These are phyloP conservation scores for Caenorhabditis becei DNA, from an alignment of 2,888 invertebrate species.

Conservation along the genomic window DNA sequence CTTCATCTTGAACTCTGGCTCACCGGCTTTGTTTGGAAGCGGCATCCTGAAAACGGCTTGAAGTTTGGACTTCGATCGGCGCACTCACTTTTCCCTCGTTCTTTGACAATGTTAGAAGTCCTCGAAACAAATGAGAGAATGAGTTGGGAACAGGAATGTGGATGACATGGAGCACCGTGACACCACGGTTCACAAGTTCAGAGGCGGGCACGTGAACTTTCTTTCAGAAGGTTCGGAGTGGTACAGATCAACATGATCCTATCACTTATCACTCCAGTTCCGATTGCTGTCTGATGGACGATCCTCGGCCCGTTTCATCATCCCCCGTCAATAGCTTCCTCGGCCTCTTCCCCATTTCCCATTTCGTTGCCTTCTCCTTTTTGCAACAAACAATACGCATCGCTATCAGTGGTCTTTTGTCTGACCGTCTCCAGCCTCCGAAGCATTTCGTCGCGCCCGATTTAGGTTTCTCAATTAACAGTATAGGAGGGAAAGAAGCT, in stretches of 20 bases:
- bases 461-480: slow-evolving; percentile 28
- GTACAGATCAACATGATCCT: too few species aligned
- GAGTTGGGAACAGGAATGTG: background rate
- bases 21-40: slow-evolving; percentile 68
- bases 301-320: slow-evolving; percentile 16
- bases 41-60: slow-evolving; percentile 42
- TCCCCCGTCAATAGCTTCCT: slow-evolving; percentile 14
- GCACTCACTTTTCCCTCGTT: slow-evolving; percentile 37
- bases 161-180: background rate
- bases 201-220: too few species aligned
- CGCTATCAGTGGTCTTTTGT: slow-evolving; percentile 31
- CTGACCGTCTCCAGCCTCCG: slow-evolving; percentile 27
- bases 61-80: background rate
- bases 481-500: slow-evolving; percentile 20
- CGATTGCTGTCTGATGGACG: background rate
- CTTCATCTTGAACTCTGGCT: slow-evolving; percentile 71
- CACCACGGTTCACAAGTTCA: too few species aligned
- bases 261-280: background rate
- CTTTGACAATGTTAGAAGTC: slow-evolving; percentile 47
- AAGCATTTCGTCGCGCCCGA: slow-evolving; percentile 41
- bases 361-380: slow-evolving; percentile 9
- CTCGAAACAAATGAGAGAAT: slow-evolving; percentile 32
- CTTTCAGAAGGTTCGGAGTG: too few species aligned
- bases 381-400: slow-evolving; percentile 54
- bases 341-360: background rate